Percentiles rank a stretch among this genome's conserved stretches.
phyloP scores from a whole-genome alignment of 2,797 vertebrate species.

The Cryptoblepharus egeriae region DNA sequence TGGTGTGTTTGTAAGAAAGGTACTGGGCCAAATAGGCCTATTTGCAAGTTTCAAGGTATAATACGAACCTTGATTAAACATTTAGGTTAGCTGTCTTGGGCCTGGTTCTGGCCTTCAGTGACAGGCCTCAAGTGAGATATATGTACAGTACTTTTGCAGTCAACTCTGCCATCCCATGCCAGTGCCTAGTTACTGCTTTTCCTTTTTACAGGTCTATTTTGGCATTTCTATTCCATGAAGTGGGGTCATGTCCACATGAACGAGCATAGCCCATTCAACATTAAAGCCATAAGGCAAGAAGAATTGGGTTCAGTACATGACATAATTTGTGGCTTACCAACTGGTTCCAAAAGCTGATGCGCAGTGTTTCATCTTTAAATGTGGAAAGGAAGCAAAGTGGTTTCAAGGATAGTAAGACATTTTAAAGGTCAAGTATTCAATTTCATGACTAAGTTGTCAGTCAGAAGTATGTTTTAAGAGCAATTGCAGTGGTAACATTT shows the following conservation, averaged over 20 bases:
- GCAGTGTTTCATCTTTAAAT: neutral
- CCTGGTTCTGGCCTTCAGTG: neutral
- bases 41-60: neutral
- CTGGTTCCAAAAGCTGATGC: neutral
- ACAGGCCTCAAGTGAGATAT: neutral
- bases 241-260: no score
- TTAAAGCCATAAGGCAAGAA: neutral
- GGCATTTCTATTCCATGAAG: neutral
- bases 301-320: neutral
- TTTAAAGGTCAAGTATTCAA: neutral
- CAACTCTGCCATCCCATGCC: no score
- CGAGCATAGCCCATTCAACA: neutral
- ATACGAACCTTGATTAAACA: neutral
- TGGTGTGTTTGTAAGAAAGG: no score
- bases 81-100: neutral
- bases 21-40: neutral
- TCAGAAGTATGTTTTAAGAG: neutral
- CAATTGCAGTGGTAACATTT: neutral
- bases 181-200: neutral
- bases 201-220: neutral
- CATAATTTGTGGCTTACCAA: neutral
- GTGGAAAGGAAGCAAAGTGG: neutral
- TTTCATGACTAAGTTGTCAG: no score
- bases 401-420: neutral
- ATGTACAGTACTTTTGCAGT: no score